A percentile compares a stretch with the other conserved stretches of the same genome.
Evolutionary conservation across 2,113 vertebrate species (phyloP).

Genomic region (Gobiocypris rarus): DNA sequence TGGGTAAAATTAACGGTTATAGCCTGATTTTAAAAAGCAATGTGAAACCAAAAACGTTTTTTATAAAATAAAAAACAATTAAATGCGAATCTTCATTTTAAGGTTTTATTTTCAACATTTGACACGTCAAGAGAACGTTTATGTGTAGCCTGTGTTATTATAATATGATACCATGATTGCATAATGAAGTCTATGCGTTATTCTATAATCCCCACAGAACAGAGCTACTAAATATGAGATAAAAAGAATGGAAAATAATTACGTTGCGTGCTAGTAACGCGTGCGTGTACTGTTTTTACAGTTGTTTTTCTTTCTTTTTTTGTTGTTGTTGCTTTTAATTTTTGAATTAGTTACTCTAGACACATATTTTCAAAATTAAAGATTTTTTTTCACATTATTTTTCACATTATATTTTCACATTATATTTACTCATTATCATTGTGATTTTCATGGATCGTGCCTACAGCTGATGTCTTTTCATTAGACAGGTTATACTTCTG

Average conservation of each 20-base stretch:
- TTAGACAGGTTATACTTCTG: neutral
- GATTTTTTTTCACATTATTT: too few species aligned
- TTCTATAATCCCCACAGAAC: neutral
- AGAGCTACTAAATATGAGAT: neutral
- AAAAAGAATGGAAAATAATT: neutral
- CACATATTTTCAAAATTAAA: neutral
- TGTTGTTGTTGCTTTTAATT: neutral
- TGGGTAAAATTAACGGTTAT: neutral
- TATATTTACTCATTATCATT: too few species aligned
- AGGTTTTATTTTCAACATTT: neutral
- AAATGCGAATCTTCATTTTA: neutral
- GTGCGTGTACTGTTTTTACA: neutral
- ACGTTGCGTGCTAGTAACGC: neutral
- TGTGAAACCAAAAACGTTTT: neutral
- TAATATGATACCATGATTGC: neutral
- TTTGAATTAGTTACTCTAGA: neutral
- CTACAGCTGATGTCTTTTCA: neutral
- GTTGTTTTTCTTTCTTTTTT: neutral
- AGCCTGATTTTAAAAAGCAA: neutral
- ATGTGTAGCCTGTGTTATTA: neutral
- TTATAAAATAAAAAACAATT: neutral
- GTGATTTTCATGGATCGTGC: neutral
- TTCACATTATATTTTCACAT: too few species aligned
- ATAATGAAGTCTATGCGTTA: neutral
- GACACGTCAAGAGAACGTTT: neutral